These are phyloP conservation scores for Erpobdella octoculata DNA, from an alignment of 2,888 invertebrate genomes.

Conservation along the genomic window DNA sequence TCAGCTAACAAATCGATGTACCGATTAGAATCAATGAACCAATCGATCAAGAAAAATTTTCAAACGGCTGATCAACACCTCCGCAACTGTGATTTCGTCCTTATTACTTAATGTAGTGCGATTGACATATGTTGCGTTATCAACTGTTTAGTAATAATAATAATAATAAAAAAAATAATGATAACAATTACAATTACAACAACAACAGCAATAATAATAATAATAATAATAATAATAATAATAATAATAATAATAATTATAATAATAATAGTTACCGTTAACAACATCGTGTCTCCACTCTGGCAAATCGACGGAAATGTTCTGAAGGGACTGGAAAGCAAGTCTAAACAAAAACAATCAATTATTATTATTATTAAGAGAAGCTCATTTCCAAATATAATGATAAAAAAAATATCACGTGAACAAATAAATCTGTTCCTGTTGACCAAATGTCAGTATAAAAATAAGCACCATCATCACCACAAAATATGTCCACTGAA, in stretches of 20 bases:
- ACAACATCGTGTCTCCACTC: conserved; percentile 96
- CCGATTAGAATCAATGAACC: background rate
- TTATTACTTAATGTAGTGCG: too few relatives aligned
- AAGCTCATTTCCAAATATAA: background rate
- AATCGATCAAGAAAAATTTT: too few relatives aligned
- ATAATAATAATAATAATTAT: background rate
- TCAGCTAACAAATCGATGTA: background rate
- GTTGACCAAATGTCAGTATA: too few relatives aligned
- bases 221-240: conserved; percentile 13
- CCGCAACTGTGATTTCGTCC: background rate
- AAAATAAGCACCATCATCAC: too few relatives aligned
- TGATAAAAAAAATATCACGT: background rate
- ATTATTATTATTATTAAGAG: background rate
- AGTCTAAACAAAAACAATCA: conserved; percentile 57
- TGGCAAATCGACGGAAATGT: conserved; percentile 86
- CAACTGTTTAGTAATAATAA: too few relatives aligned
- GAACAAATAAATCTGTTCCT: background rate
- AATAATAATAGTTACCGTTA: conserved; percentile 51
- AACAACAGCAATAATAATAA: too few relatives aligned
- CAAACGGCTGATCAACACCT: background rate
- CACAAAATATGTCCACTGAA: too few relatives aligned
- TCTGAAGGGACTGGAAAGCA: conserved; percentile 89
- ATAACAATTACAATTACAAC: too few relatives aligned
- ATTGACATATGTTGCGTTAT: too few relatives aligned
- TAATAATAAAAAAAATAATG: conserved; percentile 4